Base-by-base conservation (phyloP, 2,888 invertebrate species). In the Drosophila neonasuta region DNA sequence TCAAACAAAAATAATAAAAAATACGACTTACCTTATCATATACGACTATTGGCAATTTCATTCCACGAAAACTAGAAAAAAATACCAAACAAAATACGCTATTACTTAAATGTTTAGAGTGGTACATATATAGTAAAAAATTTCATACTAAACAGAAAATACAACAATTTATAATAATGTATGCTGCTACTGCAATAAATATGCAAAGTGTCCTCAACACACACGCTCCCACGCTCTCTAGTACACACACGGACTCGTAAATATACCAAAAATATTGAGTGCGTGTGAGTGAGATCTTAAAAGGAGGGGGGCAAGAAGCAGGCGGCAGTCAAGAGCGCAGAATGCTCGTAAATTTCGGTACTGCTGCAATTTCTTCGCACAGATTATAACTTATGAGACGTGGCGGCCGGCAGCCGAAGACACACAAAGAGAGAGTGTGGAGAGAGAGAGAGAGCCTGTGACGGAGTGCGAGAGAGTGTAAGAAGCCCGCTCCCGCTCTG, bases 351-450 rank as follows among this genome's bases (percentile, higher is more conserved):
- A 75, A 75, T 75, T 75, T 66, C 36, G 45, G 48, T 44, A 46
- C 54, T 58, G 51, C 62, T 76, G 79, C 72, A 71, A 62, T 74
- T 77, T 71, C 68, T 71, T 71, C 67, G 68, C 75, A 73, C 68
- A 79, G 78, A 82, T 82, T 82, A 78, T 79, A 80, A 77, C 77
- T 75, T 78, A 79, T 78, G 82, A 68, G 61, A 74, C 45, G 32
- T 41, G 59, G 11, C 41, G 59, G 36, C 24, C 42, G 10, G 15
- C 41, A 52, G 48, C 48, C 15, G 36, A 13, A n/a, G 36, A 13
- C n/a, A 45, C 32, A 48, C 36, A 30, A 44, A 52, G 50, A 34
- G 44, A 13, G n/a, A 36, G 36, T 11, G 29, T 13, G 42, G 13
- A 8, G 8, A 52, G 42, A n/a, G 8, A 52, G n/a, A 55, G 57